phyloP scores from a whole-genome alignment of 2,113 vertebrate genomes.

The Crotalus tigris region DNA sequence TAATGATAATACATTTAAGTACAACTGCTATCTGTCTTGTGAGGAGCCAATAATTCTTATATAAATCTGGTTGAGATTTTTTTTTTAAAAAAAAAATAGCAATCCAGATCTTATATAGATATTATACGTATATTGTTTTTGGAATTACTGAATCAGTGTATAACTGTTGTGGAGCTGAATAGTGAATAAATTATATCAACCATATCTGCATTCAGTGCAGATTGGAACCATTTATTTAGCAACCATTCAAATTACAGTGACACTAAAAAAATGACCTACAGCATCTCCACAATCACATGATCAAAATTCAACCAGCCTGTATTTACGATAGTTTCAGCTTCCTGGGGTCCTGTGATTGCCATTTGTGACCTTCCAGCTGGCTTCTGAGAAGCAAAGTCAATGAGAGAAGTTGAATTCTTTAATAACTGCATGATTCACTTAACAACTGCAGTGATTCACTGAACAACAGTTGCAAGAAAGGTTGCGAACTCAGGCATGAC shows the following conservation, averaged over 20 bases:
- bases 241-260: background rate
- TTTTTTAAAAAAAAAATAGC: background rate
- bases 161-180: background rate
- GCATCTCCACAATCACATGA: background rate
- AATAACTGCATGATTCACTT: background rate
- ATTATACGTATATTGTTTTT: background rate
- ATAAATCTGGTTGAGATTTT: background rate
- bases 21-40: background rate
- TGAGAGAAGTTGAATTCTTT: background rate
- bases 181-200: background rate
- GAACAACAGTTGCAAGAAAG: background rate
- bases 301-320: background rate
- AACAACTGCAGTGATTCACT: background rate
- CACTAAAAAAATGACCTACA: background rate
- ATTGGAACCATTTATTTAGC: background rate
- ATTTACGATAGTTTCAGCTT: background rate
- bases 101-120: background rate
- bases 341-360: background rate
- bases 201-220: background rate
- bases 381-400: background rate
- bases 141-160: background rate
- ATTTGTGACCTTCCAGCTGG: background rate
- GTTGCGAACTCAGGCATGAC: background rate
- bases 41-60: background rate
- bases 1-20: background rate